Evolutionary conservation across 35 echinoderm and acorn worm genomes (phyloP), one percentile per base, ranked within the genome.

Genomic region (Stichopus chloronotus): DNA sequence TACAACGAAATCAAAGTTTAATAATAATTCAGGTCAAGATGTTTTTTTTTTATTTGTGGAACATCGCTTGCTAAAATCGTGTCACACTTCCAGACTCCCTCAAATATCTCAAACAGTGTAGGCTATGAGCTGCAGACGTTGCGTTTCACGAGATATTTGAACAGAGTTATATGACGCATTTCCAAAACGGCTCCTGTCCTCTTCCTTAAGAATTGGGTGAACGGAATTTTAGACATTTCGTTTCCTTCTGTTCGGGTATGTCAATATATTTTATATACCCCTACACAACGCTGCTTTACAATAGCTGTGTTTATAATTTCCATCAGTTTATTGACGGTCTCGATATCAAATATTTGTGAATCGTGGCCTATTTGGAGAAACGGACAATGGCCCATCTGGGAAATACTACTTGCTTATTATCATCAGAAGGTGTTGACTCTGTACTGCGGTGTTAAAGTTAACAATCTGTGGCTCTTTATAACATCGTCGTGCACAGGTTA

Each of bases 351-450:
- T 85, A 85, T 85, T 85, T 85, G 82, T 58, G 82, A 85, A 53
- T 53, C 82, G 82, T 58, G 82, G 58, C 82, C 82, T 17, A 85
- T 85, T 85, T 85, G 9, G 22, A 58, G 30, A 14, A 56, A 20
- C 55, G 82, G 82, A 58, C 55, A 85, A 85, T 55, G 82, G 82
- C 82, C 82, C 82, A 85, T 58, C 17, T 85, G 82, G 82, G 82
- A 85, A 85, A 85, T 85, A 85, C 24, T 58, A 58, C 52, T 85
- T 85, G 30, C 22, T 85, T 74, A 74, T n/a, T 16, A 74, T 74
- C 69, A 20, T 74, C 14, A 16, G 22, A 21, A 74, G 69, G 69
- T 74, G 69, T 74, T 74, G 22, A 21, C 69, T 74, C 7, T 20
- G 30, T 43, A 43, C 30, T 43, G 30, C 30, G 30, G 30, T 43